phyloP scores from a whole-genome alignment of 2,888 invertebrate genomes.

The Rhodophaea formosa region DNA sequence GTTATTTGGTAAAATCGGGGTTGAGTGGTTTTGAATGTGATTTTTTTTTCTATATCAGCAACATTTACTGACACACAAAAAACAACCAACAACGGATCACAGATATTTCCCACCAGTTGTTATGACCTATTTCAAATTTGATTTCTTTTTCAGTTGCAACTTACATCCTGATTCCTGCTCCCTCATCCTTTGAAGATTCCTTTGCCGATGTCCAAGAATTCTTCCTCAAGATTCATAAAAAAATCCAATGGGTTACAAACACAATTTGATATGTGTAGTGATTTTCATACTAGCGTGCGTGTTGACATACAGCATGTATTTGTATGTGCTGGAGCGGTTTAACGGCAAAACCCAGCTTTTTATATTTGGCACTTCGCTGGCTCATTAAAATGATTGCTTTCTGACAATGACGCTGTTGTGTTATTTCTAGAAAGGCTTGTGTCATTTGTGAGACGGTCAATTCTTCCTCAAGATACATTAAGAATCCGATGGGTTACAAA shows the following conservation, averaged over 20 bases:
- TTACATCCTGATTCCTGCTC: slow-evolving; percentile 30
- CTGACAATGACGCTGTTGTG: slow-evolving; percentile 6
- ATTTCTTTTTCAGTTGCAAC: background rate
- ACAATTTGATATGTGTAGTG: slow-evolving; percentile 40
- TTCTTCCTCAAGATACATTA: background rate
- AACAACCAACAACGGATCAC: too few relatives aligned
- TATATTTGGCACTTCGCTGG: slow-evolving; percentile 47
- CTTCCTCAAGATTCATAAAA: background rate
- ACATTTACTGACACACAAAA: too few relatives aligned
- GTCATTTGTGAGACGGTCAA: too few relatives aligned
- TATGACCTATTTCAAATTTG: background rate
- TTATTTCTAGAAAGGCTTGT: background rate
- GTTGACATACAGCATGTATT: slow-evolving; percentile 50
- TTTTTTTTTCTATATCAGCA: too few relatives aligned
- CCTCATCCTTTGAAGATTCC: slow-evolving; percentile 30
- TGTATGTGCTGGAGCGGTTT: slow-evolving; percentile 47
- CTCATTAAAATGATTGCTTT: slow-evolving; percentile 31
- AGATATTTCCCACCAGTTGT: too few relatives aligned
- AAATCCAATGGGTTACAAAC: slow-evolving; percentile 42
- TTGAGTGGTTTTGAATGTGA: too few relatives aligned
- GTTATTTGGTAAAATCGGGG: too few relatives aligned
- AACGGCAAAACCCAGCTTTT: slow-evolving; percentile 40
- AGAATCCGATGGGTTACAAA: slow-evolving; percentile 42
- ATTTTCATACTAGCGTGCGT: slow-evolving; percentile 39
- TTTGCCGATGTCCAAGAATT: slow-evolving; percentile 23